Evolutionary conservation across 2,888 invertebrate species (phyloP).

Genomic region (Exephanes ischioxanthus): DNA sequence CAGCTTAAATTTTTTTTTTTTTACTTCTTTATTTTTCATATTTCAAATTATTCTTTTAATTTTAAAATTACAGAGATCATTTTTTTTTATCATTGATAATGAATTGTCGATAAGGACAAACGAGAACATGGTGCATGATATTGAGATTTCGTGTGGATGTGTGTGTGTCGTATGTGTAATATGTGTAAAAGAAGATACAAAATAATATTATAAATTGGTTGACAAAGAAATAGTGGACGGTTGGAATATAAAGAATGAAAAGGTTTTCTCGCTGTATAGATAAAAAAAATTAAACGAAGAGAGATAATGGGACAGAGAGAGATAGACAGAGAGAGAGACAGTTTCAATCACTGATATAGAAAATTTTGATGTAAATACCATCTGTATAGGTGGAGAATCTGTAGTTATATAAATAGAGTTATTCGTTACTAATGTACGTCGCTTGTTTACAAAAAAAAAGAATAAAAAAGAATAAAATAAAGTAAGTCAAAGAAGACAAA

Average conservation of each 20-base stretch:
- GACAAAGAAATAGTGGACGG: slow-evolving; percentile 4
- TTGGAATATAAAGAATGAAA: slow-evolving; percentile 11
- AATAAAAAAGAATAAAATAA: not conserved
- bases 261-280: not conserved
- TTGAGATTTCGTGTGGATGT: not conserved
- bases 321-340: not conserved
- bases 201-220: slow-evolving; percentile 23
- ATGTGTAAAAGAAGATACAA: slow-evolving; percentile 16
- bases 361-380: slow-evolving; percentile 71
- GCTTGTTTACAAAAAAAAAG: slow-evolving; percentile 76
- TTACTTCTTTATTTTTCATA: slow-evolving; percentile 75
- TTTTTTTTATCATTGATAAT: slow-evolving; percentile 73
- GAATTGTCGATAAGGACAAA: slow-evolving; percentile 81
- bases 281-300: slow-evolving; percentile 9
- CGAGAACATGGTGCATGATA: slow-evolving; percentile 76
- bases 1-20: slow-evolving; percentile 70
- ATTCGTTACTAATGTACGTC: slow-evolving; percentile 77
- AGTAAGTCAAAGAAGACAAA: slow-evolving; percentile 4
- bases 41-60: slow-evolving; percentile 82
- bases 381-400: slow-evolving; percentile 72
- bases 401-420: slow-evolving; percentile 81
- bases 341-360: slow-evolving; percentile 32
- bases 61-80: slow-evolving; percentile 85
- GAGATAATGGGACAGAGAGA: not conserved
- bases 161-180: slow-evolving; percentile 65